Evolutionary conservation across 1,140 invertebrate species (phyloP), one percentile per base, ranked within the genome.

Genomic region (Rhyacophila brunnea): DNA sequence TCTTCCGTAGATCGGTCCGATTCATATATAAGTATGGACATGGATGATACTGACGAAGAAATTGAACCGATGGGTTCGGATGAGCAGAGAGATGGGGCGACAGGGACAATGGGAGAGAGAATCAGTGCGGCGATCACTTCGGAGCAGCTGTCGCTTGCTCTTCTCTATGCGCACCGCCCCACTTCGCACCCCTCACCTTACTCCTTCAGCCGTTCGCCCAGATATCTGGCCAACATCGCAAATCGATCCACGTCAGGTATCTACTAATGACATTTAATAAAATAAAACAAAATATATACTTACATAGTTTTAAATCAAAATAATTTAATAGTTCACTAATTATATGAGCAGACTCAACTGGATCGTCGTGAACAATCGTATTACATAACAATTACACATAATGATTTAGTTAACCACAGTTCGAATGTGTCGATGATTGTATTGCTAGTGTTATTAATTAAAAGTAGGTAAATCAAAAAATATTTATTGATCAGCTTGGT

Each of bases 121-220:
- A 43, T 34, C 1, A 54, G 34, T 1, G 20, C 46, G 0, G 45
- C 60, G 2, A 65, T 65, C 15, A 65, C 62, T 0, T 38, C 58
- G 7, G 58, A 65, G 44, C 62, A 65, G 43, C 44, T 65, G 35
- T 60, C 62, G 3, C 44, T 58, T 9, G 62, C 62, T 2, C 51
- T 65, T 17, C 57, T n/a, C n/a, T 38, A 1, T 48, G 52, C 32
- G 32, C 19, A 19, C 44, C 42, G 3, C 55, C 57, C 4, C 11
- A 48, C n/a, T 34, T 36, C 4, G 42, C 28, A 14, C 34, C 23
- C 18, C 36, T 35, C 18, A 48, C 48, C 17, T 57, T 52, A n/a
- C n/a, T n/a, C n/a, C 6, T 46, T 56, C 32, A 46, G 62, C 46
- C 57, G 57, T 6, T 64, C 56, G n/a, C 45, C 60, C 11, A 57